These are phyloP conservation scores for Drosophila mimetica DNA, from an alignment of 2,888 invertebrate species.

Conservation along the genomic window DNA sequence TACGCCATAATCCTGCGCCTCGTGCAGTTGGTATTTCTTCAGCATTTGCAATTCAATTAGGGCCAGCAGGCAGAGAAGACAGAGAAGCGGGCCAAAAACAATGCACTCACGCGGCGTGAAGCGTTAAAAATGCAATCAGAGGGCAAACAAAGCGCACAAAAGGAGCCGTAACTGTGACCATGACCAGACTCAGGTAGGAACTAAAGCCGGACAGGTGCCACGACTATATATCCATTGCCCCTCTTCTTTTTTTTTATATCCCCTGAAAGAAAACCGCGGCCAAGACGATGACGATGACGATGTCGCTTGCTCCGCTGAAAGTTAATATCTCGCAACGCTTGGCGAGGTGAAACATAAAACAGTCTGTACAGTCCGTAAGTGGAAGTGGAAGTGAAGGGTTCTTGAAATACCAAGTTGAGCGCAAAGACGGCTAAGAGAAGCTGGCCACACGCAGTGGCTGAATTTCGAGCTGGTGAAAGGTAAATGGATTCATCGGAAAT, in stretches of 20 bases:
- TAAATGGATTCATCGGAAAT: slow-evolving; percentile 30
- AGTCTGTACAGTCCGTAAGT: slow-evolving; percentile 4
- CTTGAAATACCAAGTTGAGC: slow-evolving; percentile 9
- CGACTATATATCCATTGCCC: slow-evolving; percentile 13
- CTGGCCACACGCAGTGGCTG: slow-evolving; percentile 22
- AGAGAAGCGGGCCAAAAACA: slow-evolving; percentile 18
- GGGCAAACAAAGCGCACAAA: slow-evolving; percentile 57
- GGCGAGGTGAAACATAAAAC: slow-evolving; percentile 39
- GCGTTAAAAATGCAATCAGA: slow-evolving; percentile 77
- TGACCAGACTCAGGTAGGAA: slow-evolving; percentile 55
- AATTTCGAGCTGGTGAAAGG: slow-evolving; percentile 35
- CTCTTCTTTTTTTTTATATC: neutral
- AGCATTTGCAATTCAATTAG: slow-evolving; percentile 43
- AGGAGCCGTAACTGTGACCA: slow-evolving; percentile 57
- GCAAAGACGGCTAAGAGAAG: neutral
- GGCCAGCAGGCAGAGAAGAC: neutral
- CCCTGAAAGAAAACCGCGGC: slow-evolving; percentile 49
- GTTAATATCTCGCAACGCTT: slow-evolving; percentile 60
- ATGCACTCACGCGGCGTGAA: slow-evolving; percentile 56
- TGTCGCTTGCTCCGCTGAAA: slow-evolving; percentile 51
- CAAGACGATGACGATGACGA: slow-evolving; percentile 41
- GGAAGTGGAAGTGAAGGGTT: slow-evolving; percentile 50
- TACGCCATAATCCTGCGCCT: slow-evolving; percentile 20
- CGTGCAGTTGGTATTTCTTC: slow-evolving; percentile 3
- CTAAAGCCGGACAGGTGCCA: slow-evolving; percentile 14